Evolutionary conservation across 2,797 vertebrate species (phyloP).

Genomic region (Xerus rutilus): DNA sequence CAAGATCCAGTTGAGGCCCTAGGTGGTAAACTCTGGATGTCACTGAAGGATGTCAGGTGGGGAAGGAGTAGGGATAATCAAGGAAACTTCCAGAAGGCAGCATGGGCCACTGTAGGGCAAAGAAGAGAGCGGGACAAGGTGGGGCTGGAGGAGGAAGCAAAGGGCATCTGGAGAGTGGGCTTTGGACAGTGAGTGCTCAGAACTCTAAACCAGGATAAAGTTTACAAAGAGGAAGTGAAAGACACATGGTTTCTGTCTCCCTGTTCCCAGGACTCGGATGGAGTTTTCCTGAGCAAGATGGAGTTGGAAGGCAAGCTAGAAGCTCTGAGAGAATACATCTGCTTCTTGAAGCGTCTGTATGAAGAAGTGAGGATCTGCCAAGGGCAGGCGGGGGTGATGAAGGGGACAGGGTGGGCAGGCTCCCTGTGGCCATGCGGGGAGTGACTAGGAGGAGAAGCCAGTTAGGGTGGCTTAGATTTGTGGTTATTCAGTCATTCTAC

Average conservation of each 20-base stretch:
- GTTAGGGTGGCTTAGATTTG: not conserved
- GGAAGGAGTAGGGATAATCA: not conserved
- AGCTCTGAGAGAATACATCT: slow-evolving; percentile 91
- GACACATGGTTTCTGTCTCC: not conserved
- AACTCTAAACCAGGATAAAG: not conserved
- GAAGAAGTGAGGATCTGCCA: slow-evolving; percentile 88
- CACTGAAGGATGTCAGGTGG: not conserved
- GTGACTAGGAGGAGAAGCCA: not conserved
- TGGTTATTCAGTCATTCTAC: not conserved
- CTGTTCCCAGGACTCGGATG: slow-evolving; percentile 91
- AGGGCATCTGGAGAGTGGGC: not conserved
- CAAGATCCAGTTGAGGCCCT: not conserved
- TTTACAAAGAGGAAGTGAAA: not conserved
- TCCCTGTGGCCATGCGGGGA: not conserved
- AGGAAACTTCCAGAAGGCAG: not conserved
- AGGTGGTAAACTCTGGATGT: not conserved
- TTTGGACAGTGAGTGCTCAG: not conserved
- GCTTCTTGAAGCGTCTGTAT: slow-evolving; percentile 92
- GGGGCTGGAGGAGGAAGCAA: not conserved
- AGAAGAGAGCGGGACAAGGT: not conserved
- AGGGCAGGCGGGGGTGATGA: not conserved
- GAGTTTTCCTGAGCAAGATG: slow-evolving; percentile 93
- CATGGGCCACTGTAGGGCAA: not conserved
- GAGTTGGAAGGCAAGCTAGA: slow-evolving; percentile 91
- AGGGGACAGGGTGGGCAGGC: not conserved